Conservation (phyloP, 2,888 invertebrate species). For the Chymomyza fuscimana region DNA sequence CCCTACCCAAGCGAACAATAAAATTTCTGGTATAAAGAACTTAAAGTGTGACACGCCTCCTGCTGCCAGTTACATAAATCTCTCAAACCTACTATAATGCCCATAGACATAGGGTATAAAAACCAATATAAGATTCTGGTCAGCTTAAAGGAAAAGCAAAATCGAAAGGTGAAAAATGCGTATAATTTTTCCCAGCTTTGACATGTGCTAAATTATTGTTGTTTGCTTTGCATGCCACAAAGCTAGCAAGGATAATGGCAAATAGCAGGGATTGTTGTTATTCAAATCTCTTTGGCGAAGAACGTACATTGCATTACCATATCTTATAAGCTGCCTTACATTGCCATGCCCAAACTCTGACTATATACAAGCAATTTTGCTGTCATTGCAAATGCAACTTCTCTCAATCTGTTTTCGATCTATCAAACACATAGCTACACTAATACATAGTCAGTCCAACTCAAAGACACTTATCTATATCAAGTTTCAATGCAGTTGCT, state of each 20-base stretch:
- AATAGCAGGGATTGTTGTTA: not conserved
- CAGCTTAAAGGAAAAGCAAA: not conserved
- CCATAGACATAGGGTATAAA: no score
- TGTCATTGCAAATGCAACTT: conserved; percentile 2
- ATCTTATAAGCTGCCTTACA: conserved; percentile 14
- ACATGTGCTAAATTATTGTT: conserved; percentile 30
- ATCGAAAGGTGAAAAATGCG: conserved; percentile 49
- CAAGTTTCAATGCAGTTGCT: conserved; percentile 13
- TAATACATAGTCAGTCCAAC: not conserved
- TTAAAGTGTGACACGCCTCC: no score
- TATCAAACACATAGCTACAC: conserved; percentile 35
- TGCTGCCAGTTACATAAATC: no score
- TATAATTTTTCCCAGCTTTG: conserved; percentile 37
- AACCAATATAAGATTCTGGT: not conserved
- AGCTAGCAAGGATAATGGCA: not conserved
- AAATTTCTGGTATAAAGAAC: no score
- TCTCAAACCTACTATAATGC: no score
- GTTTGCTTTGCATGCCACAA: not conserved
- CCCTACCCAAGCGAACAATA: no score
- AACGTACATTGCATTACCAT: conserved; percentile 33
- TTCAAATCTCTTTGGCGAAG: not conserved
- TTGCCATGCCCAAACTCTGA: not conserved
- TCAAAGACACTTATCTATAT: not conserved
- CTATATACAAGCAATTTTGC: conserved; percentile 10
- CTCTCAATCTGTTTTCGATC: conserved; percentile 61